Conservation (phyloP, 2,797 vertebrate species). For the Numenius phaeopus region DNA sequence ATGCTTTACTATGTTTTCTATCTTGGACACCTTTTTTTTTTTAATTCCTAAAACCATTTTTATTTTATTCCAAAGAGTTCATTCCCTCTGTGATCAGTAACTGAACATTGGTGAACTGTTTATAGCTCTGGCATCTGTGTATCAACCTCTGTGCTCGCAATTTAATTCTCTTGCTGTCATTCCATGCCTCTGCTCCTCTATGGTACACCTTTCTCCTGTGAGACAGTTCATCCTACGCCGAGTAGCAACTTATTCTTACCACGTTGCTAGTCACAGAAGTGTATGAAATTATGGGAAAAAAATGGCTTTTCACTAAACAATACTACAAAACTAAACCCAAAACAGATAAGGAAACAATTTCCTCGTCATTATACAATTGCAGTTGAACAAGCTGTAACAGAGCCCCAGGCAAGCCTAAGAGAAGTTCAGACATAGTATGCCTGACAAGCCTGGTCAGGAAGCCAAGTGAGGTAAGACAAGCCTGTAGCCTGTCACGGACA, state of each 20-base stretch:
- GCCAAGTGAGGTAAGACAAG: neutral
- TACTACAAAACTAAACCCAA: neutral
- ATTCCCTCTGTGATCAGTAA: neutral
- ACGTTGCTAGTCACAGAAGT: neutral
- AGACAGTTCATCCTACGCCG: neutral
- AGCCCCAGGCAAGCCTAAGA: neutral
- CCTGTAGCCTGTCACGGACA: neutral
- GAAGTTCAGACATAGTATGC: neutral
- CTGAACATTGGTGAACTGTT: neutral
- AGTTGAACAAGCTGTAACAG: neutral
- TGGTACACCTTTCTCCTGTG: neutral
- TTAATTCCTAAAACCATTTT: neutral
- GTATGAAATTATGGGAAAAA: neutral
- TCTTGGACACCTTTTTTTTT: neutral
- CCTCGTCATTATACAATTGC: neutral
- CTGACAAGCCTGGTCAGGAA: neutral
- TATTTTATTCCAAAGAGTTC: neutral
- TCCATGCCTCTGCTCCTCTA: neutral
- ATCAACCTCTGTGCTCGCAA: neutral
- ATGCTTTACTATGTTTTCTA: neutral
- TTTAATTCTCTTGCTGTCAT: neutral
- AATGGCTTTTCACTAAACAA: neutral
- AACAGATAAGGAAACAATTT: neutral
- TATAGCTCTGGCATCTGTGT: neutral
- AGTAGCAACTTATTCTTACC: neutral